Percentiles rank a stretch among this genome's conserved stretches.
These are phyloP conservation scores for Ascaphus truei DNA, from an alignment of 2,113 vertebrate genomes.

Conservation along the genomic window DNA sequence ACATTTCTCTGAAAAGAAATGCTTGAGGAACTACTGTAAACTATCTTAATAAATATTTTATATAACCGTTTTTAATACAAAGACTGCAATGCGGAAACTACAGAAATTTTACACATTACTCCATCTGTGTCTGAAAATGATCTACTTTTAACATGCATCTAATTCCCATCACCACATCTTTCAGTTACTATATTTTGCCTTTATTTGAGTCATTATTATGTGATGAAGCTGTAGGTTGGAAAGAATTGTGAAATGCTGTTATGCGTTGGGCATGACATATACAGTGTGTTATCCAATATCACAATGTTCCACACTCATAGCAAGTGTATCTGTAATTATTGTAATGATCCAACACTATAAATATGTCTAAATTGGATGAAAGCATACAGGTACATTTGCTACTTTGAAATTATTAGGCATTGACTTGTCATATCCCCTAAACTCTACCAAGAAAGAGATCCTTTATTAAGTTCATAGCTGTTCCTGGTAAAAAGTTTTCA, in stretches of 20 bases:
- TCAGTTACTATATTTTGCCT: neutral
- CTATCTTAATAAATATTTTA: too few species aligned
- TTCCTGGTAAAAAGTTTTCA: too few species aligned
- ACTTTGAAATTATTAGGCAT: neutral
- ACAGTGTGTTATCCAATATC: neutral
- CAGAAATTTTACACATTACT: too few species aligned
- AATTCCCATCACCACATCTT: neutral
- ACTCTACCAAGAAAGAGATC: too few species aligned
- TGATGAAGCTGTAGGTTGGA: too few species aligned
- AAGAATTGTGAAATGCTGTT: neutral
- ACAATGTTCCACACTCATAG: neutral
- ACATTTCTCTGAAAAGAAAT: too few species aligned
- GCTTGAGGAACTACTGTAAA: too few species aligned
- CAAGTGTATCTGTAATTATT: neutral
- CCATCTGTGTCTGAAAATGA: neutral
- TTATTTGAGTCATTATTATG: neutral
- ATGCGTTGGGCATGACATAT: neutral
- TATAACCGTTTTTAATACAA: neutral
- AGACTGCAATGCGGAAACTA: too few species aligned
- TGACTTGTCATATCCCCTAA: too few species aligned
- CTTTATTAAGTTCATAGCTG: too few species aligned
- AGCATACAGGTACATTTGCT: neutral
- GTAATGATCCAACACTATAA: neutral
- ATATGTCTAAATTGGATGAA: constrained; percentile 6
- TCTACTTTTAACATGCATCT: neutral